Conservation (phyloP, 2,113 vertebrate species). For the Chaetodon auriga region DNA sequence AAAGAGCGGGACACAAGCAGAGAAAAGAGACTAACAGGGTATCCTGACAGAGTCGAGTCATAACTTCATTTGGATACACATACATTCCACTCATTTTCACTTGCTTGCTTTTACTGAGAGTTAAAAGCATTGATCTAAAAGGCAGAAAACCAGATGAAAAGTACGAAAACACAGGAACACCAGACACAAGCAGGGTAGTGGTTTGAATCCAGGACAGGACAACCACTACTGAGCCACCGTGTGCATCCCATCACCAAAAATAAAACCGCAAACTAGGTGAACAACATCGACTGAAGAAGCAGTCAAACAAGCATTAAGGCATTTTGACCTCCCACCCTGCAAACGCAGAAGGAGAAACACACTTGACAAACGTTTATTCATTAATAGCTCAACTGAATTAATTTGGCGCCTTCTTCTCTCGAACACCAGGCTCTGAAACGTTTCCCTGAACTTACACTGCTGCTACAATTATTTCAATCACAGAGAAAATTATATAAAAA, state of each 20-base stretch:
- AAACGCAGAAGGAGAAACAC: conserved; percentile 3
- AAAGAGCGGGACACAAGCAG: neutral
- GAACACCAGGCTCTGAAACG: conserved; percentile 11
- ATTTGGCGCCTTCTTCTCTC: neutral
- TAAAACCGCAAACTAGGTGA: conserved; percentile 2
- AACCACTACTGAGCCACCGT: neutral
- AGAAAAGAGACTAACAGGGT: neutral
- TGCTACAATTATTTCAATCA: conserved; percentile 66
- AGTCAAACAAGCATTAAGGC: neutral
- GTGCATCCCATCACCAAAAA: neutral
- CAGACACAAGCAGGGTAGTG: neutral
- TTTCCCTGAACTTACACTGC: conserved; percentile 44
- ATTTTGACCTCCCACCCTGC: neutral
- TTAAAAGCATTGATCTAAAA: no score
- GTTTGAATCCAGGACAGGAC: neutral
- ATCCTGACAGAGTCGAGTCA: neutral
- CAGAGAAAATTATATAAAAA: conserved; percentile 63
- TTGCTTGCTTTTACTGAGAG: neutral
- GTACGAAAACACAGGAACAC: neutral
- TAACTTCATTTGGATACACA: neutral
- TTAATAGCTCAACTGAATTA: conserved; percentile 27
- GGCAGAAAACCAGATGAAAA: neutral
- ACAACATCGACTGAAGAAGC: neutral
- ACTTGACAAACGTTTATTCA: neutral
- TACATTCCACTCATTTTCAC: neutral